Evolutionary conservation across 2,113 vertebrate species (phyloP), one percentile per base, ranked within the genome.

Genomic region (Grantiella picta): DNA sequence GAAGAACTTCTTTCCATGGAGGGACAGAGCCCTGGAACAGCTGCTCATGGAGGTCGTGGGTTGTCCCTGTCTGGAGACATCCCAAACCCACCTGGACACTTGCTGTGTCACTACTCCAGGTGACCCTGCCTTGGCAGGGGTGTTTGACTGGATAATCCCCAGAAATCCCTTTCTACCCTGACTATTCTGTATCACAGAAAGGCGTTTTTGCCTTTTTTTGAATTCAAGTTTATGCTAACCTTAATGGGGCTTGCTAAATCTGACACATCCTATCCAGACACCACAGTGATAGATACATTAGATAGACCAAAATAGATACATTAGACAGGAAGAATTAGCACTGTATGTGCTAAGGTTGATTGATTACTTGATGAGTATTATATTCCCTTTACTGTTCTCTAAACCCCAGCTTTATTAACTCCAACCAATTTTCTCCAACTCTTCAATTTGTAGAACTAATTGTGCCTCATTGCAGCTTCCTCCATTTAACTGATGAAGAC

Each of bases 381-480:
- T 91, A 93, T 96, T 95, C 94, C 85, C 81, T 61, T 90, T 86
- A 87, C 92, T 90, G 68, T 96, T 94, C 88, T 96, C 88, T 82
- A 96, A 83, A 83, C 92, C 89, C 92, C 94, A 96, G 80, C 80
- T 96, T 95, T 94, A 95, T 96, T 96, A 96, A 91, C 85, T 94
- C 89, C 50, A 95, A 91, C 78, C 93, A 95, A 94, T 96, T 94
- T 96, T 95, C 87, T 94, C 73, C 63, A 95, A 54, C 63, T 89
- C 80, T 60, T 91, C 96, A 89, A 94, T 97, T 95, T 96, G 82
- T 92, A 85, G 83, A 93, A 78, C 82, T 95, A 96, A 96, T 93
- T 94, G 92, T 91, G 75, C 83, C 95, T 95, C 35, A 9, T 86
- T 94, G 86, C 86, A 90, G 35, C 82, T 96, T 95, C 73, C 84